Evolutionary conservation across 2,113 vertebrate genomes (phyloP), one percentile per base, ranked within the genome.

Genomic region (Gallinago media): DNA sequence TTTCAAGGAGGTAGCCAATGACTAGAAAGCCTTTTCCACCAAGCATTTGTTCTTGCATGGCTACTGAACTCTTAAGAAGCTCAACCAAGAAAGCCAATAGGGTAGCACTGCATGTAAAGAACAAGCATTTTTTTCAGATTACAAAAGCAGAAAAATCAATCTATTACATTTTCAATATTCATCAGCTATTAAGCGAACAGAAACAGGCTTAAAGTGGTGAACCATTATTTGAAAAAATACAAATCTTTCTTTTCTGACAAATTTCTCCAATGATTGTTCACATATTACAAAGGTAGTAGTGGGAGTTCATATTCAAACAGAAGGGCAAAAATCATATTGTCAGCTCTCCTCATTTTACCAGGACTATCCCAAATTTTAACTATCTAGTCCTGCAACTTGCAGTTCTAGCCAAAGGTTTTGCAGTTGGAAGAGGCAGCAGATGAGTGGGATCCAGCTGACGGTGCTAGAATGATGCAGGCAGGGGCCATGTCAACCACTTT

Each of bases 41-140:
- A 91, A 99, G 98, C 99, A 99, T 99, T 98, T 99, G 99, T 70
- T 99, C 99, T 97, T 99, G 99, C 99, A 99, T 99, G 97, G 99
- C 99, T 94, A 99, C 99, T 23, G 99, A 99, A 98, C 99, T 99
- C 98, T 99, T 99, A 86, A 99, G 98, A 73, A 99, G 97, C 94
- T 99, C 99, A 93, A 99, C 98, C 94, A 99, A 98, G 97, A 99
- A 99, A 82, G 98, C 99, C 98, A 99, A 97, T 40, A 99, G 98
- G 63, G 99, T 99, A 75, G 99, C 99, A 96, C 99, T 99, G 98
- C 76, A 97, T 86, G n/a, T 92, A 97, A 97, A 98, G 82, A 95
- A 97, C 31, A 98, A 76, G 88, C 16, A 92, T 54, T 91, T 91
- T 92, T 94, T 77, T 94, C 42, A 90, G 36, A 86, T 81, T 72